Base-by-base conservation (phyloP, 2,888 invertebrate genomes). In the Graphium colonna region DNA sequence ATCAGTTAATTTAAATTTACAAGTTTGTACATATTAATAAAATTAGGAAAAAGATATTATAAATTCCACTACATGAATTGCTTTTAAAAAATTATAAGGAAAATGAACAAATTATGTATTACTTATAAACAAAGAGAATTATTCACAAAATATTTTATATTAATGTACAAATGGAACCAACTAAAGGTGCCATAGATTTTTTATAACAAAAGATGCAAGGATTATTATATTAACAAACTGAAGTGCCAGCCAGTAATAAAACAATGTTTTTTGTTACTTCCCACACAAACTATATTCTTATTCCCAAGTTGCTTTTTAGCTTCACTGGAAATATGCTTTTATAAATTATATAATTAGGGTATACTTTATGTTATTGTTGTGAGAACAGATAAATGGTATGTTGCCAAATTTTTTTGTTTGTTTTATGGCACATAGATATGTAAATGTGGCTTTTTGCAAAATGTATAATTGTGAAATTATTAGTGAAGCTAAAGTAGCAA, bases 401-500 rank as follows among this genome's bases (percentile, higher is more conserved):
- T 3, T 47, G 16, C n/a, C 13, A 3, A 18, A 42, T 38, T 1
- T 7, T 52, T 26, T 36, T n/a, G n/a, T 36, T 36, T 4, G 13
- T 21, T 17, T 36, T 53, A 53, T 49, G 53, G 53, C 49, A 53
- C 53, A 42, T n/a, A 46, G 13, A 46, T 46, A 31, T 40, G 41
- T 16, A 18, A 40, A 2, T 26, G 12, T 43, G 10, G 13, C n/a
- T 12, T 33, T 43, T 39, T 0, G 36, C 36, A 21, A 33, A 21
- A 51, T 44, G 31, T 31, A 31, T 40, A 1, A 16, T 9, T 44
- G 13, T 12, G 5, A n/a, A 16, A 60, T 56, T 50, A 61, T 64
- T 64, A 71, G 71, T 73, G 71, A 76, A 75, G 73, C 76, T 64
- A 61, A 64, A 63, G 61, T 64, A 69, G 68, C 67, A 71, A 33